Evolutionary conservation across 2,797 vertebrate genomes (phyloP).

Genomic region (Ciconia nigra): DNA sequence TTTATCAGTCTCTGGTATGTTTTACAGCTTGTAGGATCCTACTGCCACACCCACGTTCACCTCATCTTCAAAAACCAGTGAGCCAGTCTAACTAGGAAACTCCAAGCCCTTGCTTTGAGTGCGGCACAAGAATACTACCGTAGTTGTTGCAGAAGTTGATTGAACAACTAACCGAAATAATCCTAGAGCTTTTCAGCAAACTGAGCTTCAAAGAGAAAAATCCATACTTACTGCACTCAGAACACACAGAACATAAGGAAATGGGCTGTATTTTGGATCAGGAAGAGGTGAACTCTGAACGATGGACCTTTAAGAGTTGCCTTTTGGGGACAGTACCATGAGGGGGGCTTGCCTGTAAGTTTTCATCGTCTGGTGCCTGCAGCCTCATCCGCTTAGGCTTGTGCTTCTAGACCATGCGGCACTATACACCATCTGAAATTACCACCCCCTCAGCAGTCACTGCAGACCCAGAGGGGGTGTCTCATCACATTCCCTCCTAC

Average conservation of each 20-base stretch:
- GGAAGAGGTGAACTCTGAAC: neutral
- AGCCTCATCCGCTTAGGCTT: neutral
- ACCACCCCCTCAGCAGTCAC: neutral
- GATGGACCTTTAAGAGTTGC: neutral
- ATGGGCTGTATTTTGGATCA: neutral
- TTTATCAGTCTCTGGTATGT: neutral
- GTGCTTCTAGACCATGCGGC: rapidly evolving
- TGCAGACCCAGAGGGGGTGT: neutral
- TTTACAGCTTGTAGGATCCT: neutral
- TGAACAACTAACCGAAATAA: neutral
- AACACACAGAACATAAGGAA: neutral
- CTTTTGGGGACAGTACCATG: neutral
- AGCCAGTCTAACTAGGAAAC: neutral
- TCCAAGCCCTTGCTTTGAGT: neutral
- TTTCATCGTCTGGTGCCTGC: neutral
- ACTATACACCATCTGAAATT: rapidly evolving
- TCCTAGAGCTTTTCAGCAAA: neutral
- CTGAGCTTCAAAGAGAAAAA: neutral
- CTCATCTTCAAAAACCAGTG: neutral
- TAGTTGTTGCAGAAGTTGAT: neutral
- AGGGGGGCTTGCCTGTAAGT: neutral
- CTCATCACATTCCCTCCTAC: neutral
- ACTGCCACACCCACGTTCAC: neutral
- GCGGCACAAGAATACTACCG: neutral
- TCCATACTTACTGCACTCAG: rapidly evolving